Percentiles rank a stretch among this genome's conserved stretches.
Conservation (phyloP, 2,113 vertebrate species). For the Erythrocercus mccallii region DNA sequence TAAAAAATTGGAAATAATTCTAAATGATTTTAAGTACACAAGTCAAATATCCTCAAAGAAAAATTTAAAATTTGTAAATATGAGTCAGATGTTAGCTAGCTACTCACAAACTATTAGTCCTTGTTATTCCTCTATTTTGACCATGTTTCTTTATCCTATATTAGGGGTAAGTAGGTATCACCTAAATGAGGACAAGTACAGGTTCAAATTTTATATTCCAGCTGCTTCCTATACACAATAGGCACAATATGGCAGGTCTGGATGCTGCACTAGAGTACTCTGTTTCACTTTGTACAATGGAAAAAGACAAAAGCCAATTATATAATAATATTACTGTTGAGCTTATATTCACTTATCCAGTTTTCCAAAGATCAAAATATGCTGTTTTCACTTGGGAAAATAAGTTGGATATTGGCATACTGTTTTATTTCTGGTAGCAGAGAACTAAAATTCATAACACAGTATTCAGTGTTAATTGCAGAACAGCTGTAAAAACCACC, state of each 20-base stretch:
- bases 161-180: not conserved
- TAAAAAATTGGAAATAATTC: not conserved
- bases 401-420: not conserved
- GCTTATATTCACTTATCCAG: not conserved
- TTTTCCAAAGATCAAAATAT: not conserved
- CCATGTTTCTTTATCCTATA: not conserved
- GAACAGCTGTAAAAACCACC: not conserved
- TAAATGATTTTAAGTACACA: not conserved
- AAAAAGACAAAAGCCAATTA: not conserved
- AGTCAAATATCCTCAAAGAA: not conserved
- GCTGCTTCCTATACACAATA: not conserved
- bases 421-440: not conserved
- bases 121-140: not conserved
- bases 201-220: not conserved
- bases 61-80: not conserved
- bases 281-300: not conserved
- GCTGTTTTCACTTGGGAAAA: not conserved
- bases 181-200: not conserved
- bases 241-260: not conserved
- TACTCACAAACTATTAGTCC: not conserved
- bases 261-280: not conserved
- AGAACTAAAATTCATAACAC: not conserved
- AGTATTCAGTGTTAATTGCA: not conserved
- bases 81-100: not conserved
- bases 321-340: not conserved